Evolutionary conservation across 2,113 vertebrate genomes (phyloP), one percentile per base, ranked within the genome.

Genomic region (Phycodurus eques): DNA sequence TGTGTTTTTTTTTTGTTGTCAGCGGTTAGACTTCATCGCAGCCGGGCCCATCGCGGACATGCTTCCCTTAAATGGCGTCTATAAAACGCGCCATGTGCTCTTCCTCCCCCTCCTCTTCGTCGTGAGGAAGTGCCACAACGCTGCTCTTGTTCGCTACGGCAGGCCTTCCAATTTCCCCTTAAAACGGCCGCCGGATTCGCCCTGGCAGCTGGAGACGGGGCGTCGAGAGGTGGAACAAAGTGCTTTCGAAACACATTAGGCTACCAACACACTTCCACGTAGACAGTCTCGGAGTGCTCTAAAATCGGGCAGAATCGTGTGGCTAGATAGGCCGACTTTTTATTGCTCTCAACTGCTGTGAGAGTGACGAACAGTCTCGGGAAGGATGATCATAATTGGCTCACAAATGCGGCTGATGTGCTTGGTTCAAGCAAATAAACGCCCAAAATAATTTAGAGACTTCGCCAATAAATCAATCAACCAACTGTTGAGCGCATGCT

Each of bases 31-130:
- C 88, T 92, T 90, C 89, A 92, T 88, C 88, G 91, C 87, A 83
- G 79, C 74, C 83, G 82, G 83, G 20, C 85, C 84, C 82, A 83
- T 89, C 85, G 85, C 75, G 72, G 80, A 71, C 86, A 87, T 84
- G 85, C 83, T 90, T 82, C 81, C 83, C 87, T 89, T 90, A 92
- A 92, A 90, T 90, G 86, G 83, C 88, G 91, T 89, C 91, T 88
- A 92, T 91, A 92, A 91, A 92, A 91, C 90, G 91, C 88, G 73
- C 76, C 51, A 63, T 74, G 67, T 69, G 42, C 73, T 68, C 67
- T 80, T 72, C 61, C 82, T 60, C 59, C 43, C 8, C 64, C 56
- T 64, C 57, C 79, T 68, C 43, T 65, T 31, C 27, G 56, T 31
- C 31, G n/a, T 61, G 72, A 59, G 71, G 71, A 19, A 71, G 78